phyloP scores from a whole-genome alignment of 2,113 vertebrate species.

The Callorhinus ursinus region DNA sequence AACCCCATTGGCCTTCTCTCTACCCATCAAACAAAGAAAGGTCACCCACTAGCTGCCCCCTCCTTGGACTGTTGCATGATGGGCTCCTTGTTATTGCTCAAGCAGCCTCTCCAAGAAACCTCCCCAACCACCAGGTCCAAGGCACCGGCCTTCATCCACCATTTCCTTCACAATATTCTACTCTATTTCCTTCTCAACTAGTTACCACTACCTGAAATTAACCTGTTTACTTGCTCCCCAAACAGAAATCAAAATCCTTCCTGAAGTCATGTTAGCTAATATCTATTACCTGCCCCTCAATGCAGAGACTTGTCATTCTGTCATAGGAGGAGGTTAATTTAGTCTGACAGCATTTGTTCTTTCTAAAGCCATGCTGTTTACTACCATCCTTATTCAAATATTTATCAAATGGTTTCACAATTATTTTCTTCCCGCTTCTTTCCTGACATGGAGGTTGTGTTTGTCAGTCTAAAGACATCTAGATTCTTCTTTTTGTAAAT shows the following conservation, averaged over 20 bases:
- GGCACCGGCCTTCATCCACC: neutral
- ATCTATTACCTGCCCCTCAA: neutral
- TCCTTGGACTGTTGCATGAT: neutral
- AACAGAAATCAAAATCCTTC: neutral
- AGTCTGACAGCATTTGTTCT: neutral
- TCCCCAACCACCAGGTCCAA: neutral
- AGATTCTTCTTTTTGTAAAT: constrained; percentile 20
- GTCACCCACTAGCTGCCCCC: neutral
- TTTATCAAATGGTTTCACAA: neutral
- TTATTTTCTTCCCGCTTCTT: neutral
- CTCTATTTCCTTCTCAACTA: neutral
- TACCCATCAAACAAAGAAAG: neutral
- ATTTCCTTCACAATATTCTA: neutral
- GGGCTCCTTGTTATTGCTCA: neutral
- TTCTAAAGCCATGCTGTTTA: neutral
- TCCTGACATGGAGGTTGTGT: neutral
- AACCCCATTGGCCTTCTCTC: neutral
- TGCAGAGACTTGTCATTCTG: neutral
- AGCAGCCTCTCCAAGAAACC: neutral
- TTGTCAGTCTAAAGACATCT: neutral
- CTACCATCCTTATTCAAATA: neutral
- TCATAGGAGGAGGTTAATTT: neutral
- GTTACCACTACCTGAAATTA: neutral
- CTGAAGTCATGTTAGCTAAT: neutral
- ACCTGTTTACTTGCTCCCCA: neutral